phyloP scores from a whole-genome alignment of 2,888 invertebrate species.

The Callimorpha dominula region DNA sequence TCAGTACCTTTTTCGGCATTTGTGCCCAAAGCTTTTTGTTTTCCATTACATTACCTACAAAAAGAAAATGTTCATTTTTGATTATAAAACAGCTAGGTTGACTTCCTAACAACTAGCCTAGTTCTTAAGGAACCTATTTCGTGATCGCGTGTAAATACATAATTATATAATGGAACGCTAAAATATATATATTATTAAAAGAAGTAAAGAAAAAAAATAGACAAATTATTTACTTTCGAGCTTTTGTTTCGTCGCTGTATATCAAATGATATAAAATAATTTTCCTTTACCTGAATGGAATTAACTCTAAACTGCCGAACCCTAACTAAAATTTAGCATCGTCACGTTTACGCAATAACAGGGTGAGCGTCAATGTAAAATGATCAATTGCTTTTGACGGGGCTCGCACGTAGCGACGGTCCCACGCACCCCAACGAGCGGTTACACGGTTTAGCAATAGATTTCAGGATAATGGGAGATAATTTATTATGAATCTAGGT shows the following conservation, averaged over 20 bases:
- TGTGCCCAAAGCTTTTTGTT: too few species aligned
- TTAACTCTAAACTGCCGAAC: slow-evolving; percentile 19
- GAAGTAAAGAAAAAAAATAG: neutral
- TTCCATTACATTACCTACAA: too few species aligned
- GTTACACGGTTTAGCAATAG: slow-evolving; percentile 33
- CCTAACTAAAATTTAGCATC: slow-evolving; percentile 55
- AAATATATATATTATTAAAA: too few species aligned
- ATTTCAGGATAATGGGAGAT: slow-evolving; percentile 42
- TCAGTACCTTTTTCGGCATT: too few species aligned
- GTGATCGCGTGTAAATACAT: too few species aligned
- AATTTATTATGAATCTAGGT: slow-evolving; percentile 39
- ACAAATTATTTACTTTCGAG: neutral
- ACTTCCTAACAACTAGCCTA: too few species aligned
- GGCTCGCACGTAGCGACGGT: slow-evolving; percentile 40
- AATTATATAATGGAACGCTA: too few species aligned
- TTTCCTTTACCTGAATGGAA: slow-evolving; percentile 1
- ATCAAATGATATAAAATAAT: neutral
- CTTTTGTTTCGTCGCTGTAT: neutral
- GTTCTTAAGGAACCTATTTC: too few species aligned
- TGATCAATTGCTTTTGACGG: slow-evolving; percentile 64
- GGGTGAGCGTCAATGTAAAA: slow-evolving; percentile 54
- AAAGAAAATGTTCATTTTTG: too few species aligned
- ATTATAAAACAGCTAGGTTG: too few species aligned
- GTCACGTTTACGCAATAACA: slow-evolving; percentile 69
- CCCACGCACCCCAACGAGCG: slow-evolving; percentile 34